Evolutionary conservation across 1,140 invertebrate species (phyloP).

Genomic region (Hirudo medicinalis): DNA sequence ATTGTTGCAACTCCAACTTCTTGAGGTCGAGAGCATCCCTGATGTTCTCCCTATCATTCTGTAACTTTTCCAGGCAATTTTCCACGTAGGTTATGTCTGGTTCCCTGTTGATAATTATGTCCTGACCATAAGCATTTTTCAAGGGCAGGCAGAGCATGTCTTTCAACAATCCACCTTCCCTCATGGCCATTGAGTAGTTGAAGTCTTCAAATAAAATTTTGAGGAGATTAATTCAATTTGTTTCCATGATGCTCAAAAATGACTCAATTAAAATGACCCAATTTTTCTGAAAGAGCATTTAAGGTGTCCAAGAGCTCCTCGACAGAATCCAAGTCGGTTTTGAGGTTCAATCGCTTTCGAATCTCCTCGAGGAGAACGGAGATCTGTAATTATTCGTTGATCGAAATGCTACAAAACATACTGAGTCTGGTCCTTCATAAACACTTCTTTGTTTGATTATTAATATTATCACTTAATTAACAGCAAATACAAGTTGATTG

Average conservation of each 20-base stretch:
- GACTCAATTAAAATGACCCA: no score
- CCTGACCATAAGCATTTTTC: slow-evolving; percentile 61
- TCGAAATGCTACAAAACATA: no score
- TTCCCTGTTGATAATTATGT: slow-evolving; percentile 57
- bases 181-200: slow-evolving; percentile 29
- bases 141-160: slow-evolving; percentile 65
- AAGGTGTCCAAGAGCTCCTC: slow-evolving; percentile 36
- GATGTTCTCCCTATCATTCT: slow-evolving; percentile 42
- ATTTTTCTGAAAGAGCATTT: slow-evolving; percentile 49
- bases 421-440: no score
- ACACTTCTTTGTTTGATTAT: no score
- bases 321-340: no score
- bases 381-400: no score
- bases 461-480: no score
- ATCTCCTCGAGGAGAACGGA: no score
- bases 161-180: slow-evolving; percentile 62
- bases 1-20: slow-evolving; percentile 59
- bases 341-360: no score
- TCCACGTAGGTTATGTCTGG: slow-evolving; percentile 57
- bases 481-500: no score
- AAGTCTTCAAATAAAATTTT: slow-evolving; percentile 27
- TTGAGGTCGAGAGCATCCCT: slow-evolving; percentile 49
- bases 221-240: no score
- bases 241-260: no score
- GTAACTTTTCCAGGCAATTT: slow-evolving; percentile 47